Percentiles rank a stretch among this genome's conserved stretches.
phyloP scores from a whole-genome alignment of 2,113 vertebrate species.

The Arizona elegans region DNA sequence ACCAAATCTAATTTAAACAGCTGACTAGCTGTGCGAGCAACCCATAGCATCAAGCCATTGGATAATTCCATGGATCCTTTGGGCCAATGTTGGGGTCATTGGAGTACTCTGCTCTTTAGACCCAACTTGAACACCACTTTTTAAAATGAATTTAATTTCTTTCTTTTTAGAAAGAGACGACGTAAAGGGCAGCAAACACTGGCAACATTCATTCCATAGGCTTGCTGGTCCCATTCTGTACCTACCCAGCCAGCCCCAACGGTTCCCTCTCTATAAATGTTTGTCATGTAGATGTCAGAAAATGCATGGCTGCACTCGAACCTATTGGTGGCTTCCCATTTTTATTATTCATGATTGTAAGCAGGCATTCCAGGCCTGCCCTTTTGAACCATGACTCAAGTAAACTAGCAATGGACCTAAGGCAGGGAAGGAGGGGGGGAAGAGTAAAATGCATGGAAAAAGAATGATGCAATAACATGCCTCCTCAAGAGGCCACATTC shows the following conservation, averaged over 20 bases:
- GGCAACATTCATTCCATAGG: not conserved
- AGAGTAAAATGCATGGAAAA: not conserved
- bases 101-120: not conserved
- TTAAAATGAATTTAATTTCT: not conserved
- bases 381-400: not conserved
- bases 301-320: not conserved
- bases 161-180: conserved; percentile 22
- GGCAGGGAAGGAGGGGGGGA: not conserved
- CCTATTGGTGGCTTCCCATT: not conserved
- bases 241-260: not conserved
- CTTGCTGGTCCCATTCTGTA: not conserved
- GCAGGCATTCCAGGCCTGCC: conserved; percentile 9
- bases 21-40: not conserved
- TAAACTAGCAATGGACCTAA: conserved; percentile 8
- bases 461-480: not conserved
- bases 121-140: not conserved
- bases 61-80: not conserved
- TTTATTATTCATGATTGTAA: conserved; percentile 25
- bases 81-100: not conserved
- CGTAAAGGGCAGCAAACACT: not conserved
- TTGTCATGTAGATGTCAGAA: not conserved
- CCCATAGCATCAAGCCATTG: not conserved
- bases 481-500: conserved; percentile 5
- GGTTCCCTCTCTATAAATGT: not conserved
- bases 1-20: not conserved